Conservation (phyloP, 1,140 invertebrate genomes). For the Anastatus disparis region DNA sequence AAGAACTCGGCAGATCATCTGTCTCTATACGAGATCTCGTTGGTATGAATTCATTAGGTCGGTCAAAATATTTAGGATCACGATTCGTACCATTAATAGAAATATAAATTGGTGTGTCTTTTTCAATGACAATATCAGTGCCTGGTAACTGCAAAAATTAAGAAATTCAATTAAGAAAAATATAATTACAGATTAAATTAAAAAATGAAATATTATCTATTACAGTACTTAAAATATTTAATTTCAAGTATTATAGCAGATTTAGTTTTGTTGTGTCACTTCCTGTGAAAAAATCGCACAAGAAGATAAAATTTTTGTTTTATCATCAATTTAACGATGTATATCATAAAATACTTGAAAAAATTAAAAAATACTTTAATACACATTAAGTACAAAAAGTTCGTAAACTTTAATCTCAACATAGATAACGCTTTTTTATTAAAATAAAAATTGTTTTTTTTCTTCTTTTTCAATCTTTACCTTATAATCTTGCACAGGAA, state of each 20-base stretch:
- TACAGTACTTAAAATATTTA: no score
- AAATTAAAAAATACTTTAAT: neutral
- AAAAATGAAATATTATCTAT: no score
- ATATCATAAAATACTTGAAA: neutral
- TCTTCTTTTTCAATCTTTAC: constrained; percentile 33
- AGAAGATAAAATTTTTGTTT: neutral
- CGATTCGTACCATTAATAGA: constrained; percentile 59
- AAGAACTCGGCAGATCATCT: constrained; percentile 41
- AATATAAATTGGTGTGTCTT: constrained; percentile 53
- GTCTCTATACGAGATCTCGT: constrained; percentile 45
- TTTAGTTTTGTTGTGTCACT: no score
- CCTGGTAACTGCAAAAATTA: constrained; percentile 54
- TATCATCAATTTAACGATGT: no score
- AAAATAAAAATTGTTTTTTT: neutral
- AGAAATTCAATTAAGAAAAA: neutral
- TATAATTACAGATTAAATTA: no score
- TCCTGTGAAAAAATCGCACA: neutral
- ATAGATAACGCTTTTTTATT: no score
- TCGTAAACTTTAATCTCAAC: no score
- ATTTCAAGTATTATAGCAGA: no score
- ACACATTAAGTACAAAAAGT: no score
- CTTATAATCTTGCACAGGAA: constrained; percentile 56
- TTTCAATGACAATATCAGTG: constrained; percentile 59
- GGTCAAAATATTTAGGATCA: constrained; percentile 54
- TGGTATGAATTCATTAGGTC: constrained; percentile 53